Conservation (phyloP, 37 sponge, comb jelly and placozoan genomes). For the Dysidea cf. avara region DNA sequence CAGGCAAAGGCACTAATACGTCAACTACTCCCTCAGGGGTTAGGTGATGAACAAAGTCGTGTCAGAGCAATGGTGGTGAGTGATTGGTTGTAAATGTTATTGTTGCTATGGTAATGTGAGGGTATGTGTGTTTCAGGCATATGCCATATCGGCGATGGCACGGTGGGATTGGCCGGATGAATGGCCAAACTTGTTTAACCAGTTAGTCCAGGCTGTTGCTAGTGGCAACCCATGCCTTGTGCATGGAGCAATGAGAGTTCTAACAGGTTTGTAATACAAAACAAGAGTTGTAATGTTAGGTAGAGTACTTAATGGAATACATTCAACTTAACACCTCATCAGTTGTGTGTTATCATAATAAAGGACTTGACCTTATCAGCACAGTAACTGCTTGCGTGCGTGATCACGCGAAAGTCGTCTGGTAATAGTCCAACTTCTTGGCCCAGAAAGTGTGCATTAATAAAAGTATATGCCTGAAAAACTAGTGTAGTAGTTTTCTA, state of each 20-base stretch:
- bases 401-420: too few species aligned
- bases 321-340: too few species aligned
- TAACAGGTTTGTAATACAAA: conserved; percentile 65
- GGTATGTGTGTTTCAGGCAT: conserved; percentile 46
- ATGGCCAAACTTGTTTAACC: conserved; percentile 71
- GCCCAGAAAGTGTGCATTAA: too few species aligned
- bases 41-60: conserved; percentile 57
- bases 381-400: too few species aligned
- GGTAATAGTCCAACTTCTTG: too few species aligned
- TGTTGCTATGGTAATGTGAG: too few species aligned
- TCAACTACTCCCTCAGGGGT: conserved; percentile 35
- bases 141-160: conserved; percentile 75
- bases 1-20: conserved; percentile 55
- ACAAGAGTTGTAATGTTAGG: too few species aligned
- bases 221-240: conserved; percentile 48
- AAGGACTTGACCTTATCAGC: too few species aligned
- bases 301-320: too few species aligned
- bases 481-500: too few species aligned
- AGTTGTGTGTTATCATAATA: too few species aligned
- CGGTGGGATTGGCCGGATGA: conserved; percentile 80
- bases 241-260: conserved; percentile 77
- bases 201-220: conserved; percentile 31
- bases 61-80: conserved; percentile 65
- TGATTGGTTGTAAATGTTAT: not conserved
- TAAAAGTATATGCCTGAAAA: too few species aligned